Conservation (phyloP, 1,140 invertebrate species). For the Eriosoma lanigerum region DNA sequence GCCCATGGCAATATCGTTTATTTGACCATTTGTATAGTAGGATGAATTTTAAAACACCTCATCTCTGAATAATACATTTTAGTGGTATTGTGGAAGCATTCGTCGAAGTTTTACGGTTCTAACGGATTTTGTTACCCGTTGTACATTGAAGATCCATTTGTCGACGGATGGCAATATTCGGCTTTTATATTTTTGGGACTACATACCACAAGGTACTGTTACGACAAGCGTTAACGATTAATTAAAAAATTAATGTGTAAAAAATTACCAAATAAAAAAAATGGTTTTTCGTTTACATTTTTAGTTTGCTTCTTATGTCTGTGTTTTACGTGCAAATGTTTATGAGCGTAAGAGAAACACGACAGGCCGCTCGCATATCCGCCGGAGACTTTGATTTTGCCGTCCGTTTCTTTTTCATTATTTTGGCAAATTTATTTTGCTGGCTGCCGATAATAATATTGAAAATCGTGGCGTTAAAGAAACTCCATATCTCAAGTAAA, state of each 20-base stretch:
- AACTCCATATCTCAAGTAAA: conserved; percentile 62
- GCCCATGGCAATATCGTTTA: too few relatives aligned
- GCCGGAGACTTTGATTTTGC: conserved; percentile 70
- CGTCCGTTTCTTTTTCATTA: conserved; percentile 74
- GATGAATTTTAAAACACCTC: too few relatives aligned
- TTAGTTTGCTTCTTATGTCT: conserved; percentile 58
- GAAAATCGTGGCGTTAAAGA: conserved; percentile 68
- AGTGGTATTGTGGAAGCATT: conserved; percentile 67
- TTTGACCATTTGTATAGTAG: too few relatives aligned
- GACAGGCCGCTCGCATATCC: conserved; percentile 65
- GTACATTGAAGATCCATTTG: conserved; percentile 71
- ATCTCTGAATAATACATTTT: neutral
- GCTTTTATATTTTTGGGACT: conserved; percentile 70
- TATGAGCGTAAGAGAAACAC: conserved; percentile 65
- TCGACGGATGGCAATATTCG: conserved; percentile 74
- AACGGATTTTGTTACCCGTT: conserved; percentile 74
- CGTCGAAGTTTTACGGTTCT: conserved; percentile 70
- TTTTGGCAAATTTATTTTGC: conserved; percentile 72
- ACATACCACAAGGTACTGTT: conserved; percentile 60
- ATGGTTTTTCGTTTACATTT: neutral
- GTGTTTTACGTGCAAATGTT: conserved; percentile 69
- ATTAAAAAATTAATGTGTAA: too few relatives aligned
- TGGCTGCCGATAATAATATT: conserved; percentile 74
- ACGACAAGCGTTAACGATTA: too few relatives aligned
- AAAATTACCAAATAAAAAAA: too few relatives aligned